These are phyloP conservation scores for Clanis bilineata DNA, from an alignment of 2,888 invertebrate species.

Conservation along the genomic window DNA sequence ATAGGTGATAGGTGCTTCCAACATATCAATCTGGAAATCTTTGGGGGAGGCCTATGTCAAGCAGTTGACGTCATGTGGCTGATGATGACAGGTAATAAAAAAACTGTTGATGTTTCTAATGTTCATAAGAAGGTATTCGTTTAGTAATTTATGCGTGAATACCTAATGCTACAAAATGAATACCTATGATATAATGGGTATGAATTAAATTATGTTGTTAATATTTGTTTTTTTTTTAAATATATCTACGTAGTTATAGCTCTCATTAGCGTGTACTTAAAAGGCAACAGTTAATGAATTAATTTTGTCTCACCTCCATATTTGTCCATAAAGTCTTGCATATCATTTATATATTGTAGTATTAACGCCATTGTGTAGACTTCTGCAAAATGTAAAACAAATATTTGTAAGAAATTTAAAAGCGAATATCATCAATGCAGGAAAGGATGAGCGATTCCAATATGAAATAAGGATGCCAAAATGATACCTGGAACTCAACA, in stretches of 20 bases:
- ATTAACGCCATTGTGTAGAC: conserved; percentile 88
- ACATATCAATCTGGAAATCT: no score
- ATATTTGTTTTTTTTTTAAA: no score
- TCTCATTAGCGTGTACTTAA: neutral
- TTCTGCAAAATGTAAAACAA: conserved; percentile 69
- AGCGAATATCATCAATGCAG: neutral
- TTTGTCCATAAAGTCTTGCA: conserved; percentile 91
- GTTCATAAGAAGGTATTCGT: no score
- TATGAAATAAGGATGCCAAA: conserved; percentile 6
- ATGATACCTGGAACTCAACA: conserved; percentile 17
- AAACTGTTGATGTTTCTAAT: no score
- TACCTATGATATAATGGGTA: no score
- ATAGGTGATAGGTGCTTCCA: neutral
- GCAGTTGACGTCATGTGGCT: no score
- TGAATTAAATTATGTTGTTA: no score
- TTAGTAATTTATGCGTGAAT: no score
- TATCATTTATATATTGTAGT: conserved; percentile 89
- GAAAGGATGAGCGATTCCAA: neutral
- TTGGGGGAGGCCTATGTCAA: no score
- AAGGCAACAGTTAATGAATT: neutral
- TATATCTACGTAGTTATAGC: neutral
- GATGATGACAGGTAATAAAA: no score
- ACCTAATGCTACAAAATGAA: no score
- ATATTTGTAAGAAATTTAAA: neutral
- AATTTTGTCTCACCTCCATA: conserved; percentile 88